phyloP scores from a whole-genome alignment of 2,797 vertebrate genomes.

The Galaxias olidus region DNA sequence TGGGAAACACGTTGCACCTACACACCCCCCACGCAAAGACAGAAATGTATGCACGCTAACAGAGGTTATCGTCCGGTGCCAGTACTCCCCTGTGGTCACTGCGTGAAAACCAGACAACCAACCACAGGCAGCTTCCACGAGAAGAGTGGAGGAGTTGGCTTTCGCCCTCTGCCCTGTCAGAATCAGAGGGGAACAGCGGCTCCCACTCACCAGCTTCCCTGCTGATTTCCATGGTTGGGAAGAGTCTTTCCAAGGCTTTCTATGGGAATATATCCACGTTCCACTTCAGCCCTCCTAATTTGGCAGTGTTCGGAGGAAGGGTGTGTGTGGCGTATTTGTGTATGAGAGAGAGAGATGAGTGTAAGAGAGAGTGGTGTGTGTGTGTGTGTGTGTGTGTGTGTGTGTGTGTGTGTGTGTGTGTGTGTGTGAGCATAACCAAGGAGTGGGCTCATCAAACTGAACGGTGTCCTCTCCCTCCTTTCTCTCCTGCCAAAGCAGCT shows the following conservation, averaged over 20 bases:
- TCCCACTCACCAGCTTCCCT: neutral
- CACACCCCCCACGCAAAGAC: neutral
- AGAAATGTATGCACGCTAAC: constrained; percentile 8
- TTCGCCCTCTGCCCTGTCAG: neutral
- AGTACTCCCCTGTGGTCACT: neutral
- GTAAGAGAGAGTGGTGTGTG: neutral
- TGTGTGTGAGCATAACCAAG: constrained; percentile 10
- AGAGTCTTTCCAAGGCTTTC: neutral
- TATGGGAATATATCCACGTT: constrained; percentile 2
- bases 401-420: neutral
- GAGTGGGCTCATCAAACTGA: constrained; percentile 16
- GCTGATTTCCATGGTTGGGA: no score
- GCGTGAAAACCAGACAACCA: neutral
- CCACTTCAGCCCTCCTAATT: constrained; percentile 27
- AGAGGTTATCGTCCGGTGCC: constrained; percentile 1
- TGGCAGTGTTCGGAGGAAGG: constrained; percentile 11
- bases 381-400: neutral
- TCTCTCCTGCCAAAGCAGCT: neutral
- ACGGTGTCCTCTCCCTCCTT: neutral
- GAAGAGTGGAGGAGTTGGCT: constrained; percentile 8
- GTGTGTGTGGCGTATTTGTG: neutral
- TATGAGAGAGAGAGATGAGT: no score
- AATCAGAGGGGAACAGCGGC: neutral
- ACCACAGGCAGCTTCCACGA: no score
- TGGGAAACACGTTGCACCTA: neutral